A percentile compares a stretch with the other conserved stretches of the same genome.
Conservation (phyloP, 2,888 invertebrate species). For the Drosophila prostipennis region DNA sequence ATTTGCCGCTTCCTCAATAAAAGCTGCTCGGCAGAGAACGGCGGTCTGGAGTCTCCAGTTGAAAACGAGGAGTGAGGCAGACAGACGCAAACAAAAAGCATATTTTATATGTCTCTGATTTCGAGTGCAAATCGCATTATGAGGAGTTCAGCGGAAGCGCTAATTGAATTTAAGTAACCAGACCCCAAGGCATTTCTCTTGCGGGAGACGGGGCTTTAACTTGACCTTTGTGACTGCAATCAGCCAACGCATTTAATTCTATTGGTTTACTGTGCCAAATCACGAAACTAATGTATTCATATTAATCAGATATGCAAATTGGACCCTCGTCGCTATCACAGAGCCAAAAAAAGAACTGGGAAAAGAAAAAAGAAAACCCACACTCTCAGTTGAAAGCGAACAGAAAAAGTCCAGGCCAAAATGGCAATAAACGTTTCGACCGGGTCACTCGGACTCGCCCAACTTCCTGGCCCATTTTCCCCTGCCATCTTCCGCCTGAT, state of each 20-base stretch:
- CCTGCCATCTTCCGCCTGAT: slow-evolving; percentile 19
- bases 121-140: slow-evolving; percentile 69
- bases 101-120: slow-evolving; percentile 66
- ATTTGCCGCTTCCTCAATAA: slow-evolving; percentile 77
- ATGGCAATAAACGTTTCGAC: slow-evolving; percentile 59
- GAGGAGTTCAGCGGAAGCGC: slow-evolving; percentile 71
- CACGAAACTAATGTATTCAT: slow-evolving; percentile 71
- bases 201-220: slow-evolving; percentile 3
- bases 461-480: slow-evolving; percentile 33
- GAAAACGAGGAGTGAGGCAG: not conserved
- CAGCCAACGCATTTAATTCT: slow-evolving; percentile 60
- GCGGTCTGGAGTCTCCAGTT: slow-evolving; percentile 16
- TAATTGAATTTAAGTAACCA: slow-evolving; percentile 78
- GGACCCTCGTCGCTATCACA: slow-evolving; percentile 30
- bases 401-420: slow-evolving; percentile 36
- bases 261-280: slow-evolving; percentile 64
- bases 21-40: slow-evolving; percentile 29
- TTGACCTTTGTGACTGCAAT: slow-evolving; percentile 65
- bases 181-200: slow-evolving; percentile 24
- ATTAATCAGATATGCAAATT: slow-evolving; percentile 81
- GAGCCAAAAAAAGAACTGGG: slow-evolving; percentile 38
- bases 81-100: slow-evolving; percentile 55
- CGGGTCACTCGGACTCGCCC: slow-evolving; percentile 57
- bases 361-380: slow-evolving; percentile 5
- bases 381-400: slow-evolving; percentile 9